phyloP scores from a whole-genome alignment of 2,797 vertebrate genomes.

The Sebastes hubbsi region DNA sequence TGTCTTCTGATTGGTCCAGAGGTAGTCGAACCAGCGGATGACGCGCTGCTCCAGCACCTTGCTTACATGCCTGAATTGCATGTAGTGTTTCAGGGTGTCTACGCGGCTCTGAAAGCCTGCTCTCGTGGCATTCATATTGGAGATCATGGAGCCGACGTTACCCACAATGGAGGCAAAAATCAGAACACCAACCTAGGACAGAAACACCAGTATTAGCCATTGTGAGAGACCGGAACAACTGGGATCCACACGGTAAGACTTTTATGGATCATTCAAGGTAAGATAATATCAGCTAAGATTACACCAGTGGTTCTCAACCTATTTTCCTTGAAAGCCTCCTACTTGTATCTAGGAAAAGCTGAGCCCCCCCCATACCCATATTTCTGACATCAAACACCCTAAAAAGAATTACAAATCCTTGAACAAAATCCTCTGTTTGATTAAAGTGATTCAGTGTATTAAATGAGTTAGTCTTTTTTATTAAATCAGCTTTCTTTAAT shows the following conservation, averaged over 20 bases:
- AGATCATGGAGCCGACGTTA: constrained; percentile 97
- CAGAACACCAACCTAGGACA: constrained; percentile 85
- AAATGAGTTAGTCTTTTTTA: too few relatives aligned
- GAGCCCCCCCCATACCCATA: too few relatives aligned
- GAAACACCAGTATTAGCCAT: neutral
- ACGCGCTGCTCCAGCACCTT: constrained; percentile 92
- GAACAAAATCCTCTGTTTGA: too few relatives aligned
- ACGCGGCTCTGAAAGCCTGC: constrained; percentile 92
- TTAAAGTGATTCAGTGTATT: too few relatives aligned
- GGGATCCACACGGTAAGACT: neutral
- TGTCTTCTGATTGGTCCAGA: constrained; percentile 96
- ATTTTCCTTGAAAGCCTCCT: too few relatives aligned
- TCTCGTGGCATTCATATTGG: constrained; percentile 96
- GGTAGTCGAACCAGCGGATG: constrained; percentile 96
- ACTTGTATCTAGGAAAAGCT: too few relatives aligned
- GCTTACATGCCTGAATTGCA: constrained; percentile 97
- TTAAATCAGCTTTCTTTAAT: too few relatives aligned
- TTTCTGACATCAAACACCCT: too few relatives aligned
- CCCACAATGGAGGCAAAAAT: constrained; percentile 98
- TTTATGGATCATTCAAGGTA: neutral
- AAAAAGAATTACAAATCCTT: too few relatives aligned
- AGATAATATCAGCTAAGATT: neutral
- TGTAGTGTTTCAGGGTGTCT: constrained; percentile 94
- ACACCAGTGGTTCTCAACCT: too few relatives aligned
- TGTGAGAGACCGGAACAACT: neutral